These are phyloP conservation scores for Nannoperca australis DNA, from an alignment of 2,797 vertebrate species.

Conservation along the genomic window DNA sequence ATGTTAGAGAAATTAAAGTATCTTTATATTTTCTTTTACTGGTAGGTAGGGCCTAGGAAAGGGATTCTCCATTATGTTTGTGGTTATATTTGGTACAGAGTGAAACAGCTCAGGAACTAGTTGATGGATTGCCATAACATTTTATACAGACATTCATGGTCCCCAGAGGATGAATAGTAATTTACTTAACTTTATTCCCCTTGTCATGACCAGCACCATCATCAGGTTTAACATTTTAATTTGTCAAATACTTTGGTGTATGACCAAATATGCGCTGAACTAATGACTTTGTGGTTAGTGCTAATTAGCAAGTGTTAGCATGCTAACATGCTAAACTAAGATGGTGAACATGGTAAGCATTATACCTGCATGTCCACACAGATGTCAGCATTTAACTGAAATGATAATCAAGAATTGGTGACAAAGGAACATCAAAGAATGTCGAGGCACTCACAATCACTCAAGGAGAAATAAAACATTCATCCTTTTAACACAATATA, in stretches of 20 bases:
- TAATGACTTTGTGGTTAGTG: background rate
- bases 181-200: no score
- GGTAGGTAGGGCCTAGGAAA: conserved; percentile 24
- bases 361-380: background rate
- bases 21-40: conserved; percentile 28
- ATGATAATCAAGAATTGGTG: background rate
- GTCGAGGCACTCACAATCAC: background rate
- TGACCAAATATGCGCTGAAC: background rate
- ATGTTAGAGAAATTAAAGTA: conserved; percentile 38
- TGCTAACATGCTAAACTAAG: background rate
- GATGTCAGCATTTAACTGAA: background rate
- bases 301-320: background rate
- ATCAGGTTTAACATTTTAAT: background rate
- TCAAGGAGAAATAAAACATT: background rate
- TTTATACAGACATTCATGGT: background rate
- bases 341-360: background rate
- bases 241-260: background rate
- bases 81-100: background rate
- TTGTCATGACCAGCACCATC: background rate
- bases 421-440: background rate
- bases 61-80: conserved; percentile 21
- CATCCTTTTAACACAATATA: background rate
- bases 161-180: background rate
- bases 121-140: background rate
- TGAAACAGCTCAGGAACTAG: background rate